Conservation (phyloP, 2,888 invertebrate species). For the Parapristionchus giblindavisi region DNA sequence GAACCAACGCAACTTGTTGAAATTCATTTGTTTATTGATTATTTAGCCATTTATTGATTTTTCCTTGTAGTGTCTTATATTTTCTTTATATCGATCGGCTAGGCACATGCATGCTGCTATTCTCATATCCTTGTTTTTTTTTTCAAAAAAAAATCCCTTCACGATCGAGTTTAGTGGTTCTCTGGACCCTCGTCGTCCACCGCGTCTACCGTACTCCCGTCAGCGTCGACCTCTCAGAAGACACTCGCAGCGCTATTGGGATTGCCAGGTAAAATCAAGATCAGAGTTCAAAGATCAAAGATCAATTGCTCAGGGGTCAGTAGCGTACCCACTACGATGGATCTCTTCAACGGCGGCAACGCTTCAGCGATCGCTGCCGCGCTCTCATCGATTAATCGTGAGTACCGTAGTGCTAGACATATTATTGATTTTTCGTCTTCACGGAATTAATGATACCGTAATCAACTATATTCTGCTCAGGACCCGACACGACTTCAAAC, state of each 20-base stretch:
- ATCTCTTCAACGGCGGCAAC: constrained; percentile 17
- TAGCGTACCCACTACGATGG: not conserved
- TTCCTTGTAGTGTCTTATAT: too few species aligned
- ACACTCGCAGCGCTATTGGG: constrained; percentile 6
- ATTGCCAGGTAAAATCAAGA: not conserved
- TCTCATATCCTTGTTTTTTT: too few species aligned
- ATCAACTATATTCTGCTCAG: too few species aligned
- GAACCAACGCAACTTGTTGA: too few species aligned
- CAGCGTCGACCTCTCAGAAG: not conserved
- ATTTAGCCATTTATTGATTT: not conserved
- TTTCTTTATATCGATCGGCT: too few species aligned
- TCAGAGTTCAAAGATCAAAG: not conserved
- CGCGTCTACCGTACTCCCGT: not conserved
- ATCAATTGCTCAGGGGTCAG: not conserved
- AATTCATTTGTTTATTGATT: not conserved
- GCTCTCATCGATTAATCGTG: constrained; percentile 19
- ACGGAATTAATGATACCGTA: too few species aligned
- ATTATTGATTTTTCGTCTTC: too few species aligned
- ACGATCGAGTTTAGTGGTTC: constrained; percentile 14
- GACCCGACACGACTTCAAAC: too few species aligned
- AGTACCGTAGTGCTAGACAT: too few species aligned
- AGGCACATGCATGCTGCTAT: too few species aligned
- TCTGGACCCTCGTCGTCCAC: constrained; percentile 20
- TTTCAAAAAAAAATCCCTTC: too few species aligned
- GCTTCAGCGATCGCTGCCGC: constrained; percentile 23